These are phyloP conservation scores for Drosophila subquinaria DNA, from an alignment of 2,888 invertebrate genomes.

Conservation along the genomic window DNA sequence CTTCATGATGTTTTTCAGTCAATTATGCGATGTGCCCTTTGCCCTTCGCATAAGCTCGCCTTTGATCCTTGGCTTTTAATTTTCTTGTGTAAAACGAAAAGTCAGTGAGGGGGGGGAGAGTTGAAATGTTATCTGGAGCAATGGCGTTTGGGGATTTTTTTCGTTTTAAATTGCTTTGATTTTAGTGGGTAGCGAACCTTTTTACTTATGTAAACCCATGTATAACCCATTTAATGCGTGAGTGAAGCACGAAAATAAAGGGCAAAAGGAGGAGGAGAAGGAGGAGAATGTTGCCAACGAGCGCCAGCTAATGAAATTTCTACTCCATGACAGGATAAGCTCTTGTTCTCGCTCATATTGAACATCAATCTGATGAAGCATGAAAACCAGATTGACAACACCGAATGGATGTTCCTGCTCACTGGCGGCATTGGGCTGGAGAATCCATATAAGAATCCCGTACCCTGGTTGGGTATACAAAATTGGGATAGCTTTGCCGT, in stretches of 20 bases:
- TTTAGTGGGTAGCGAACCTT: constrained; percentile 46
- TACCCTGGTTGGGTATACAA: constrained; percentile 89
- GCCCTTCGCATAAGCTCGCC: constrained; percentile 24
- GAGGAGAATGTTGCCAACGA: not conserved
- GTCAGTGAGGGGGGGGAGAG: constrained; percentile 10
- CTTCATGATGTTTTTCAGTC: constrained; percentile 72
- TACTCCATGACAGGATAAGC: constrained; percentile 89
- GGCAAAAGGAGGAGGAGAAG: too few relatives aligned
- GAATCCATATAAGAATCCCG: constrained; percentile 90
- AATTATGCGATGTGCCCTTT: constrained; percentile 60
- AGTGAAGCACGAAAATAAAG: constrained; percentile 16
- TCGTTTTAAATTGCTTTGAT: constrained; percentile 50
- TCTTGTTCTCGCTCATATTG: constrained; percentile 93
- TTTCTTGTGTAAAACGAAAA: constrained; percentile 40
- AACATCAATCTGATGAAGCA: constrained; percentile 90
- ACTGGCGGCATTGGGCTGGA: constrained; percentile 94
- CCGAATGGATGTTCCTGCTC: constrained; percentile 94
- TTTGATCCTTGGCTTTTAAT: constrained; percentile 71
- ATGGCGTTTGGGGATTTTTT: constrained; percentile 23
- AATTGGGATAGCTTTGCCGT: constrained; percentile 92
- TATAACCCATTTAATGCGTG: constrained; percentile 61
- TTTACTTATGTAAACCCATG: constrained; percentile 28
- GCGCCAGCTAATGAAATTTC: constrained; percentile 50
- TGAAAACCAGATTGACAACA: constrained; percentile 87
- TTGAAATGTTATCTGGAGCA: constrained; percentile 46